These are phyloP conservation scores for Philopotamus ludificatus DNA, from an alignment of 1,140 invertebrate genomes.

Conservation along the genomic window DNA sequence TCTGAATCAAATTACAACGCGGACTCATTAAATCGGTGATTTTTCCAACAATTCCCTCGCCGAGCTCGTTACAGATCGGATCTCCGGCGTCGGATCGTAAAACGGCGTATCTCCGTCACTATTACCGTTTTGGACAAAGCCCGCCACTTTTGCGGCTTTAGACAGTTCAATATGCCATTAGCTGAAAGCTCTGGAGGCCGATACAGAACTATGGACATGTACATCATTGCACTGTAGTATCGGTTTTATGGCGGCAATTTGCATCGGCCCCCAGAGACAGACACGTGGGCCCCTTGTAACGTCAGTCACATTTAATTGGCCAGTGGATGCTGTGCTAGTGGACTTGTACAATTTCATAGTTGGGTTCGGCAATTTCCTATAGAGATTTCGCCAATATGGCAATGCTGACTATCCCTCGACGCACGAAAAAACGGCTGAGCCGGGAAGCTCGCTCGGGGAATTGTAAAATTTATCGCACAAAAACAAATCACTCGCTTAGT, in stretches of 20 bases:
- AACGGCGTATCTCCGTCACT: not conserved
- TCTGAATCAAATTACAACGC: too few relatives aligned
- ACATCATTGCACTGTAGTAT: not conserved
- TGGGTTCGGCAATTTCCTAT: too few relatives aligned
- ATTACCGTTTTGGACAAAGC: not conserved
- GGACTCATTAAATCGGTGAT: too few relatives aligned
- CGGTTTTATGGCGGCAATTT: not conserved
- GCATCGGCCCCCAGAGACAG: not conserved
- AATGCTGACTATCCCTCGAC: too few relatives aligned
- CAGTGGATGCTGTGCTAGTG: too few relatives aligned
- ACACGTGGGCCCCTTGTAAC: not conserved
- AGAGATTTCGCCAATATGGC: too few relatives aligned
- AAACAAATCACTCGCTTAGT: not conserved
- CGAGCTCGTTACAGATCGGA: not conserved
- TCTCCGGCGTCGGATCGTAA: not conserved
- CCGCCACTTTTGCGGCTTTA: not conserved
- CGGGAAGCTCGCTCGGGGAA: not conserved
- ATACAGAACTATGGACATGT: not conserved
- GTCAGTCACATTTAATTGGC: too few relatives aligned
- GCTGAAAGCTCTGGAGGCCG: conserved; percentile 2
- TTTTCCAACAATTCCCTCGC: too few relatives aligned
- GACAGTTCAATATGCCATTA: conserved; percentile 11
- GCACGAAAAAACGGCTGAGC: too few relatives aligned
- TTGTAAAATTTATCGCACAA: not conserved
- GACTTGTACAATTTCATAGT: too few relatives aligned